Conservation (phyloP, 2,113 vertebrate species). For the Acanthisitta chloris region DNA sequence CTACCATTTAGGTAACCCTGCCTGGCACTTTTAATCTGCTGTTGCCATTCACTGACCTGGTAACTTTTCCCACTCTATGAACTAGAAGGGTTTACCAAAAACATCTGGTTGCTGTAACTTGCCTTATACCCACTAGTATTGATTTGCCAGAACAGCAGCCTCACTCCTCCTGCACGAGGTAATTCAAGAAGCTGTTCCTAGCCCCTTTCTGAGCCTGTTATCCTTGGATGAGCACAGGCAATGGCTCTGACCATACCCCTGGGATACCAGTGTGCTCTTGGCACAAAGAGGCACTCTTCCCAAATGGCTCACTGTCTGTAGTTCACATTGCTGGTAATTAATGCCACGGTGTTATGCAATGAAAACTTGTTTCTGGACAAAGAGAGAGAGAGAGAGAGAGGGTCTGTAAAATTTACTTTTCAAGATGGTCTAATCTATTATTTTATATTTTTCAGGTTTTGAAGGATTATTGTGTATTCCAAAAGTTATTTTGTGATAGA, state of each 20-base stretch:
- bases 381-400: neutral
- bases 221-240: neutral
- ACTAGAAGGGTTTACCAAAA: neutral
- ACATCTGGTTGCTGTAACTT: neutral
- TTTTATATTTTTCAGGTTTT: neutral
- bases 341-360: neutral
- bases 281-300: neutral
- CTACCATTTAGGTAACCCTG: neutral
- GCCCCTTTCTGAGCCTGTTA: neutral
- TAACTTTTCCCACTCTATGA: neutral
- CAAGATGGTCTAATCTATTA: neutral
- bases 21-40: neutral
- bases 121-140: neutral
- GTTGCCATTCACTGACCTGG: neutral
- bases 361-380: neutral
- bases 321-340: neutral
- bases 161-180: rapidly evolving
- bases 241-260: neutral
- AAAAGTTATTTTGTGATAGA: slow-evolving; percentile 64
- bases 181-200: neutral
- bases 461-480: neutral
- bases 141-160: neutral
- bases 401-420: neutral
- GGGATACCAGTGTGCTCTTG: neutral
- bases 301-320: neutral